Percentiles rank a stretch among this genome's conserved stretches.
phyloP scores from a whole-genome alignment of 2,888 invertebrate genomes.

The Crioceris asparagi region DNA sequence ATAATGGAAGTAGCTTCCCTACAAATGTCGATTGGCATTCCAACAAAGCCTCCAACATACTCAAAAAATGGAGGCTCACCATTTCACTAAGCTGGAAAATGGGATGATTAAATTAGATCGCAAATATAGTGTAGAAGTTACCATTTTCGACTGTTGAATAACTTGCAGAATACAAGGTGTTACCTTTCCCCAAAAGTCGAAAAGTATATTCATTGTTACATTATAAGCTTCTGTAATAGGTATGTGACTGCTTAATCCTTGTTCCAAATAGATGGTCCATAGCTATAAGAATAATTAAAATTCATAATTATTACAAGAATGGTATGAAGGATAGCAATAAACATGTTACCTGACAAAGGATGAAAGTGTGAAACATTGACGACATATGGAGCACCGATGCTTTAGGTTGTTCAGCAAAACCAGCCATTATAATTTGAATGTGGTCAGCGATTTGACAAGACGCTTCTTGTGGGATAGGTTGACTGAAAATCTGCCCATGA shows the following conservation, averaged over 20 bases:
- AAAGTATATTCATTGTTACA: slow-evolving; percentile 68
- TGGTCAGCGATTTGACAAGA: slow-evolving; percentile 96
- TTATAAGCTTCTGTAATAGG: slow-evolving; percentile 63
- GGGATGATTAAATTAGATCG: background rate
- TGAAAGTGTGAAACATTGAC: slow-evolving; percentile 93
- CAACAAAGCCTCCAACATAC: slow-evolving; percentile 85
- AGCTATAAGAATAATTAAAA: slow-evolving; percentile 42
- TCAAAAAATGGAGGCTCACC: slow-evolving; percentile 93
- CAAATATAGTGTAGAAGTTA: slow-evolving; percentile 29
- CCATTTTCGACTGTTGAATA: slow-evolving; percentile 82
- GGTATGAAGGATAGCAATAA: background rate
- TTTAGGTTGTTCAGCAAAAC: slow-evolving; percentile 93
- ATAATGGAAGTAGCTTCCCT: slow-evolving; percentile 84
- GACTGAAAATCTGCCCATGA: slow-evolving; percentile 43
- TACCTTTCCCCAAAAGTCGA: slow-evolving; percentile 98
- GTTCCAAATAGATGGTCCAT: slow-evolving; percentile 97
- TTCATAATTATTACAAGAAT: background rate
- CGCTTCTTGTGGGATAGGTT: slow-evolving; percentile 91
- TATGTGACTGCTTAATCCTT: slow-evolving; percentile 56
- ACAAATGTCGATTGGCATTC: slow-evolving; percentile 92
- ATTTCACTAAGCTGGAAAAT: slow-evolving; percentile 80
- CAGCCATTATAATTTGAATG: slow-evolving; percentile 90
- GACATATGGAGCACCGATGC: slow-evolving; percentile 90
- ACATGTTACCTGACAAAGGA: slow-evolving; percentile 73
- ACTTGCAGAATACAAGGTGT: slow-evolving; percentile 92